These are phyloP conservation scores for Mechanitis mazaeus DNA, from an alignment of 2,888 invertebrate species.

Conservation along the genomic window DNA sequence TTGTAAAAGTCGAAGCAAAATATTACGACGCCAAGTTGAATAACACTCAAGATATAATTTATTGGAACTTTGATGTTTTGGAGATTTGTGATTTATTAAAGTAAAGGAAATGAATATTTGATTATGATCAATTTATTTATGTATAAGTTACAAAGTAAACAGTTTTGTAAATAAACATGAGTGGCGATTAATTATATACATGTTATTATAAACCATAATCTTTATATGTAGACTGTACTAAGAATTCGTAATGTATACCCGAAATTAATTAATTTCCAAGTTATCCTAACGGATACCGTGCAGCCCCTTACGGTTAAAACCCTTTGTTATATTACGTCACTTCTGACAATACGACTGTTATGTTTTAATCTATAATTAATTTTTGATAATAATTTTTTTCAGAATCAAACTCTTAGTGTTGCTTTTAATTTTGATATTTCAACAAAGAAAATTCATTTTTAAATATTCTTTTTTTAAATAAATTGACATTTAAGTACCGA, in stretches of 20 bases:
- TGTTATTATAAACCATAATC: background rate
- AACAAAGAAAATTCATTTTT: background rate
- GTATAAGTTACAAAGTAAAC: too few relatives aligned
- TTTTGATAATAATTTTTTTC: background rate
- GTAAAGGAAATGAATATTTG: background rate
- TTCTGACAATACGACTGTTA: background rate
- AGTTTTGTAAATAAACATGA: background rate
- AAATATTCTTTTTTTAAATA: background rate
- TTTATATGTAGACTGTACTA: too few relatives aligned
- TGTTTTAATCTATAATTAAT: background rate
- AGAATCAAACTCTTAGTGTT: background rate
- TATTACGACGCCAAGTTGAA: slow-evolving; percentile 20
- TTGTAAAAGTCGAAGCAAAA: slow-evolving; percentile 20
- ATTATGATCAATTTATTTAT: background rate
- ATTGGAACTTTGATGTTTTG: slow-evolving; percentile 22
- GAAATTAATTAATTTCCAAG: background rate
- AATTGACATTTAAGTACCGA: too few relatives aligned
- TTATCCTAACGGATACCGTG: background rate
- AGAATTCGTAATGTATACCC: background rate
- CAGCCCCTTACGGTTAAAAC: background rate
- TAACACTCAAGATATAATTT: slow-evolving; percentile 18
- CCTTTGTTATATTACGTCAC: background rate
- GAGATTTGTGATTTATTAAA: slow-evolving; percentile 8
- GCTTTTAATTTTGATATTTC: background rate
- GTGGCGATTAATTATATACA: background rate